A percentile compares a stretch with the other conserved stretches of the same genome.
Conservation (phyloP, 2,113 vertebrate genomes). For the Odontesthes bonariensis region DNA sequence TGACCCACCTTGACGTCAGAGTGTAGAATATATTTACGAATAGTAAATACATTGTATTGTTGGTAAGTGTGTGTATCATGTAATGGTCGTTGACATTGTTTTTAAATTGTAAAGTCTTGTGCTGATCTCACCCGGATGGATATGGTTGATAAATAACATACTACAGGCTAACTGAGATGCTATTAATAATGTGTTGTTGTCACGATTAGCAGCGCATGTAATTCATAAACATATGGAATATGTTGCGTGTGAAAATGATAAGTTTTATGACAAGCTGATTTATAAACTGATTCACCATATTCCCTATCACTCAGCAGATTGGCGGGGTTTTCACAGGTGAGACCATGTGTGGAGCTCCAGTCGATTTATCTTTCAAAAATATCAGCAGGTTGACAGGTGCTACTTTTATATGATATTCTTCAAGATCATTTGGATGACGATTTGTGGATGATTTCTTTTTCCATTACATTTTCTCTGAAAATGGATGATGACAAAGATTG, state of each 20-base stretch:
- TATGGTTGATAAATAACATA: too few species aligned
- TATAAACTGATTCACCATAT: not conserved
- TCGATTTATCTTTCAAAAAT: conserved; percentile 73
- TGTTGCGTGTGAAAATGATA: too few species aligned
- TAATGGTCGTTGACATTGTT: not conserved
- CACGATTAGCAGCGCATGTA: too few species aligned
- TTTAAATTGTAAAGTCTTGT: too few species aligned
- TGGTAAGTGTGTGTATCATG: not conserved
- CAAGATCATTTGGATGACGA: not conserved
- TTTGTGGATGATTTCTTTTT: not conserved
- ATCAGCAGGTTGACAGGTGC: conserved; percentile 64
- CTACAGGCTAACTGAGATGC: too few species aligned
- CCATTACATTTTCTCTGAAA: too few species aligned
- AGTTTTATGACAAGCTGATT: too few species aligned
- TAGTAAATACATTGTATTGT: not conserved
- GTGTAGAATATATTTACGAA: not conserved
- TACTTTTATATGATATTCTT: not conserved
- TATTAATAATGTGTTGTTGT: too few species aligned
- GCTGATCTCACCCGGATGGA: too few species aligned
- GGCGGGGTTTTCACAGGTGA: not conserved
- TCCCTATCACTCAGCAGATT: conserved; percentile 17
- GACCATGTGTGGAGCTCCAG: conserved; percentile 66
- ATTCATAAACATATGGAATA: too few species aligned
- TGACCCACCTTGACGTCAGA: not conserved
- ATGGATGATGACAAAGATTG: too few species aligned